Percentiles rank a stretch among this genome's conserved stretches.
Conservation (phyloP, 2,797 vertebrate species). For the Cossypha caffra region DNA sequence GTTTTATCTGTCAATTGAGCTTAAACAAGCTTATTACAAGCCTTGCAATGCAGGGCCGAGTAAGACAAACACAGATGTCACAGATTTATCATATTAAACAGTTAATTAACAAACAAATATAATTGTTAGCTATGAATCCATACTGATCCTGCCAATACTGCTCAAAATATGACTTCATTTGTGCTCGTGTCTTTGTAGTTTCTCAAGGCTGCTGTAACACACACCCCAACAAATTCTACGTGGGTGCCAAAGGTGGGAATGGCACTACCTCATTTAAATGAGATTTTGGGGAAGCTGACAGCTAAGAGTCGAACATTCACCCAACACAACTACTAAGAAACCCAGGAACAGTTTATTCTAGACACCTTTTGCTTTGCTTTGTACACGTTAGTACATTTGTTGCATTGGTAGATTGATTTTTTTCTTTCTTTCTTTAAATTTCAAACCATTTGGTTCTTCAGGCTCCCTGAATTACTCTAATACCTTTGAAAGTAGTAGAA, state of each 20-base stretch:
- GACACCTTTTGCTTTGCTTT: not conserved
- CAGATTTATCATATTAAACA: not conserved
- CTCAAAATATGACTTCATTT: not conserved
- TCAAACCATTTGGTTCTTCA: not conserved
- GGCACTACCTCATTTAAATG: not conserved
- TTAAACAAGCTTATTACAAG: not conserved
- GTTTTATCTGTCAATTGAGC: not conserved
- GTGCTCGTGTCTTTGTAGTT: not conserved
- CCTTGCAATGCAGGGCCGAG: not conserved
- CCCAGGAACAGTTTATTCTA: not conserved
- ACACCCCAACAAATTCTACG: not conserved
- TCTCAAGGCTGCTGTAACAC: not conserved
- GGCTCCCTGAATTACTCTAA: not conserved
- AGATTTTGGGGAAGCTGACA: not conserved
- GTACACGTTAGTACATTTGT: accelerated
- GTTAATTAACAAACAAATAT: not conserved
- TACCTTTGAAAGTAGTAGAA: not conserved
- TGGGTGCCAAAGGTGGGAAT: not conserved
- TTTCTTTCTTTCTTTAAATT: not conserved
- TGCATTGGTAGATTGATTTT: not conserved
- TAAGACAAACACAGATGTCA: not conserved
- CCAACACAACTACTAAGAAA: not conserved
- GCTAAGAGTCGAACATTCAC: not conserved
- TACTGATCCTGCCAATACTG: not conserved
- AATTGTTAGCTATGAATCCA: not conserved